phyloP scores from a whole-genome alignment of 2,888 invertebrate species.

The Stictocephala bisonia region DNA sequence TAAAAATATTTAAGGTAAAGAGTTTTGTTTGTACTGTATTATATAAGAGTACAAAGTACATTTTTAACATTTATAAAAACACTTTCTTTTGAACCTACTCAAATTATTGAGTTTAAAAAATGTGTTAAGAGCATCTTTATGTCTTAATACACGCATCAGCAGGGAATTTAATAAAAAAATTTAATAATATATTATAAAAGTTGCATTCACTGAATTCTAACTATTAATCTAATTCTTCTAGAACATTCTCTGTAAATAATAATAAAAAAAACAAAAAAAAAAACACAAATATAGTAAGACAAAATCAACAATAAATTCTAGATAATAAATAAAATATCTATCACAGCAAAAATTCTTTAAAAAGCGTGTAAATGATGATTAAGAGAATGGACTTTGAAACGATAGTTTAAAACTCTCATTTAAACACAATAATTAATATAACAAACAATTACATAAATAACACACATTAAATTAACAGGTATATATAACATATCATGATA shows the following conservation, averaged over 20 bases:
- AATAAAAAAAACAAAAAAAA: not conserved
- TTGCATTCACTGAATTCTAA: not conserved
- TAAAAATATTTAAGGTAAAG: too few species aligned
- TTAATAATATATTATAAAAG: too few species aligned
- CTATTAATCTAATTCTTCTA: not conserved
- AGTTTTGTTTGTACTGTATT: conserved; percentile 24
- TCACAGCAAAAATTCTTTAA: conserved; percentile 18
- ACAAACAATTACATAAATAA: not conserved
- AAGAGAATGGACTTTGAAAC: not conserved
- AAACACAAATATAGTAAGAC: not conserved
- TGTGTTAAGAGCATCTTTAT: too few species aligned
- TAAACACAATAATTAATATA: conserved; percentile 9
- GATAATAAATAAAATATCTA: not conserved
- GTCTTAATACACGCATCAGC: too few species aligned
- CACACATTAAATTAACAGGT: not conserved
- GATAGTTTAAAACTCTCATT: conserved; percentile 24
- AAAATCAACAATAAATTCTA: too few species aligned
- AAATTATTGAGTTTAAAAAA: too few species aligned
- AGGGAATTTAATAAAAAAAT: too few species aligned
- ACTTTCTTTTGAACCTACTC: too few species aligned
- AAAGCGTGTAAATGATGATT: not conserved
- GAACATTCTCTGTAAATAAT: not conserved
- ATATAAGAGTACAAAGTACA: too few species aligned
- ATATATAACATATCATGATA: conserved; percentile 11
- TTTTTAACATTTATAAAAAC: too few species aligned